Conservation (phyloP, 1,140 invertebrate genomes). For the Notospermus geniculatus region DNA sequence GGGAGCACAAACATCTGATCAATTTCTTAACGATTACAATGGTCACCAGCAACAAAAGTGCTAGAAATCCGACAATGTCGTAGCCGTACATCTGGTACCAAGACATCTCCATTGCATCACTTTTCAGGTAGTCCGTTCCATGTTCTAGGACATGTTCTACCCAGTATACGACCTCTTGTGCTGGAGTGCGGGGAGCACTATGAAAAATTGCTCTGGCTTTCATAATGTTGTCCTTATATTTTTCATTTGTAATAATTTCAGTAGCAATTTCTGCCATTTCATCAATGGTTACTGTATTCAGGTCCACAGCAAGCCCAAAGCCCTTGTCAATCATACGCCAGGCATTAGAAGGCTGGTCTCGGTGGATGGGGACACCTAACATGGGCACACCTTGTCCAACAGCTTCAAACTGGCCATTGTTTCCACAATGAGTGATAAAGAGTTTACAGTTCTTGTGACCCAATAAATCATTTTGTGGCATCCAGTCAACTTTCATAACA, state of each 20-base stretch:
- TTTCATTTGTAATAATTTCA: neutral
- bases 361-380: no score
- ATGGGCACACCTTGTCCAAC: slow-evolving; percentile 28
- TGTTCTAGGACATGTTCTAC: slow-evolving; percentile 21
- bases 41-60: neutral
- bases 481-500: no score
- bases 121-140: neutral
- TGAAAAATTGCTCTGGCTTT: slow-evolving; percentile 13
- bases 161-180: slow-evolving; percentile 17
- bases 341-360: slow-evolving; percentile 44
- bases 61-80: neutral
- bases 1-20: no score
- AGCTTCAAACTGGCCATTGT: slow-evolving; percentile 33
- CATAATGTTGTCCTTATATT: neutral
- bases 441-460: slow-evolving; percentile 29
- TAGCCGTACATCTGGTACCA: neutral
- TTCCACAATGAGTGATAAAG: slow-evolving; percentile 38
- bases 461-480: no score
- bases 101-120: neutral
- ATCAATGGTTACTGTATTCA: slow-evolving; percentile 7
- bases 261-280: slow-evolving; percentile 11
- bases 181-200: neutral
- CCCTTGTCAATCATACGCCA: slow-evolving; percentile 41
- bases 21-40: neutral
- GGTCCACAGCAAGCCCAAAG: slow-evolving; percentile 15